Evolutionary conservation across 2,113 vertebrate species (phyloP), one percentile per base, ranked within the genome.

Genomic region (Pan paniscus): DNA sequence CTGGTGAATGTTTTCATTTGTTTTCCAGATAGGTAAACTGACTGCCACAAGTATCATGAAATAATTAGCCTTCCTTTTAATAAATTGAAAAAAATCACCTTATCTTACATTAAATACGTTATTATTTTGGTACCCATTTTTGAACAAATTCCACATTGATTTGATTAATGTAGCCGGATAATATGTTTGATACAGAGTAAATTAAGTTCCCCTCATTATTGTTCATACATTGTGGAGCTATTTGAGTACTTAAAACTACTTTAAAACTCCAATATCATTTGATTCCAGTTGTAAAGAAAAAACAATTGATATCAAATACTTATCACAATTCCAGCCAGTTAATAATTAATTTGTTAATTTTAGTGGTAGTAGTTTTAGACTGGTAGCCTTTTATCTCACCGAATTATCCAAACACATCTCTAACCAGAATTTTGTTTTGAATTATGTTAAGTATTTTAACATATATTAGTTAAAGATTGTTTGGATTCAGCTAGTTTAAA

Each of bases 251-350:
- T 48, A 17, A 52, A 89, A 76, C 14, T 43, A 23, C 13, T 93
- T 70, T 76, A 93, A 75, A 78, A 50, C 27, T n/a, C 6, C 13
- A 48, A 68, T 86, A 30, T n/a, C 22, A 72, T 57, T 80, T 78
- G n/a, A 82, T 72, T 90, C 20, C 72, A 83, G 35, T 91, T 88
- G 73, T 32, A 35, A 96, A 81, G 43, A 90, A 55, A 93, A 25
- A 52, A 82, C 12, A 83, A 30, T 38, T 50, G 9, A 57, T 79
- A 89, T 81, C 55, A 5, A 38, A 14, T 59, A n/a, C 8, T 40
- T 78, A 59, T 92, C 12, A 80, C 72, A 43, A 93, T 88, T 59
- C 4, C 2, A 75, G 18, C n/a, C 23, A 64, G 3, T 50, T 68
- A 85, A 50, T 61, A 78, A 67, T 68, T 38, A 93, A 68, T 18